Evolutionary conservation across 2,797 vertebrate genomes (phyloP).

Genomic region (Onychomys arenicola): DNA sequence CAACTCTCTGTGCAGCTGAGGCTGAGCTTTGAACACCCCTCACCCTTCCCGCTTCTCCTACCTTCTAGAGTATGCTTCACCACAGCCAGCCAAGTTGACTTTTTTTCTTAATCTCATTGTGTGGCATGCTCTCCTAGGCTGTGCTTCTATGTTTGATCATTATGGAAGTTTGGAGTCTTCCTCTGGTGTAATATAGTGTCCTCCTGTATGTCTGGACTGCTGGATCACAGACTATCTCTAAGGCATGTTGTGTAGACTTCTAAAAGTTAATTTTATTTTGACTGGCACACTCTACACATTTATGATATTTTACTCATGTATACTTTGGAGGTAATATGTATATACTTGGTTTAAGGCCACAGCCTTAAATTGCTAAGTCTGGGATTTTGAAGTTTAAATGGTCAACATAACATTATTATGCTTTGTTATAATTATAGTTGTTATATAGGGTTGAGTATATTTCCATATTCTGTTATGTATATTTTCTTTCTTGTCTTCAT

Average conservation of each 20-base stretch:
- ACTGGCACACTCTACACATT: neutral
- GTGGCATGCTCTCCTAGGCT: neutral
- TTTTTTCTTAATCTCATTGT: neutral
- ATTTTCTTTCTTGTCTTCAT: slow-evolving; percentile 10
- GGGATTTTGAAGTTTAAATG: slow-evolving; percentile 20
- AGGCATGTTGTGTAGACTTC: neutral
- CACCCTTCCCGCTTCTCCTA: too few species aligned
- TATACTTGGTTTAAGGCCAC: neutral
- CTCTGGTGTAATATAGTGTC: neutral
- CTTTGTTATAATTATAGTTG: neutral
- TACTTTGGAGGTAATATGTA: neutral
- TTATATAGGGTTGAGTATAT: slow-evolving; percentile 28
- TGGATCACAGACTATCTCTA: neutral
- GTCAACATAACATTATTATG: neutral
- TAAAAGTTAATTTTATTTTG: neutral
- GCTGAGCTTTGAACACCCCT: neutral
- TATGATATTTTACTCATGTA: neutral
- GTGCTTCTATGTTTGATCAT: neutral
- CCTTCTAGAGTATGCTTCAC: too few species aligned
- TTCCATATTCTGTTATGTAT: neutral
- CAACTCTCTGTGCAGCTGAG: neutral
- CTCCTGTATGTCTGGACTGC: slow-evolving; percentile 1
- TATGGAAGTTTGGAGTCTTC: slow-evolving; percentile 33
- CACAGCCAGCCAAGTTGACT: neutral
- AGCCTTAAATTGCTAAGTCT: neutral